Evolutionary conservation across 1,140 invertebrate genomes (phyloP).

Genomic region (Oedothorax gibbosus): DNA sequence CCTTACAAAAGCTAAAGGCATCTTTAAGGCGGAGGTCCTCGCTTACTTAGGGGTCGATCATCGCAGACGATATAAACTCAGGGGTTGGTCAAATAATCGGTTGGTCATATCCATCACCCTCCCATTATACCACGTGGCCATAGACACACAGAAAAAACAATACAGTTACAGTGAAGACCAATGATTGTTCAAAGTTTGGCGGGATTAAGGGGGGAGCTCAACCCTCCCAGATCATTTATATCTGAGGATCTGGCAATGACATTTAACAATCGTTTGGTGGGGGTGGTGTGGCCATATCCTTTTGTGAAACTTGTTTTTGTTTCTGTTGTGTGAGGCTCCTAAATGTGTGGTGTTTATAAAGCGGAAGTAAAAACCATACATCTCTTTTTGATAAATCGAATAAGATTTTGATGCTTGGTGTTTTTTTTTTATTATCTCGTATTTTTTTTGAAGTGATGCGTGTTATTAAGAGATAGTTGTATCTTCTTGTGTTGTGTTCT

Average conservation of each 20-base stretch:
- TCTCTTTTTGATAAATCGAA: conserved; percentile 48
- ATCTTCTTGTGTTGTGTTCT: no score
- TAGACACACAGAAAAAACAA: conserved; percentile 16
- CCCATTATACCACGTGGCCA: not conserved
- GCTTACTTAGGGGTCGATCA: conserved; percentile 12
- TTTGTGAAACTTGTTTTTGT: not conserved
- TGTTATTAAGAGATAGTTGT: not conserved
- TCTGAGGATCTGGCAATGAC: conserved; percentile 57
- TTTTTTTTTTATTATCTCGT: not conserved
- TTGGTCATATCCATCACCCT: conserved; percentile 37
- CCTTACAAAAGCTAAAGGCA: no score
- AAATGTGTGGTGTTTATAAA: conserved; percentile 54
- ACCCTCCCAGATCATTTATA: conserved; percentile 44
- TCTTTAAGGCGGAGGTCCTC: not conserved
- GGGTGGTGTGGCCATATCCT: conserved; percentile 5
- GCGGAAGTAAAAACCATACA: conserved; percentile 46
- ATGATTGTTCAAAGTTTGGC: conserved; percentile 57
- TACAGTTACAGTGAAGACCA: not conserved
- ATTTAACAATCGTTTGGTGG: conserved; percentile 54
- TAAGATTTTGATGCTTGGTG: conserved; percentile 20
- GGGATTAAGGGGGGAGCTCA: not conserved
- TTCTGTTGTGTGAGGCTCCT: conserved; percentile 5
- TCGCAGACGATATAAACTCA: conserved; percentile 32
- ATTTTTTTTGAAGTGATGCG: not conserved
- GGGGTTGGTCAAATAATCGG: conserved; percentile 52